A percentile compares a stretch with the other conserved stretches of the same genome.
Conservation (phyloP, 1,140 invertebrate genomes). For the Penaeus japonicus region DNA sequence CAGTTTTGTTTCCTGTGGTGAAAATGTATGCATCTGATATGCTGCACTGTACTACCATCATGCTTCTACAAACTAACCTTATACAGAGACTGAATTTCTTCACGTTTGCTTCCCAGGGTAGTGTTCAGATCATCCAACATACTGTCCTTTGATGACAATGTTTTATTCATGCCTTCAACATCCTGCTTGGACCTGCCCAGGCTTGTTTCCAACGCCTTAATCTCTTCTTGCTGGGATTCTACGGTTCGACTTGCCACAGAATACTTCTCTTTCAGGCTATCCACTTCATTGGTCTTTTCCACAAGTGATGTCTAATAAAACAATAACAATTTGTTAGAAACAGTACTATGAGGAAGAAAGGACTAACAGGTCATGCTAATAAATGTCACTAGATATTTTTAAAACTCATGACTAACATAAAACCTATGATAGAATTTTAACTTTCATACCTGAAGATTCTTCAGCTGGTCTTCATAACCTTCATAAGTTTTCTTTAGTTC, state of each 20-base stretch:
- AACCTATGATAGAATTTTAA: neutral
- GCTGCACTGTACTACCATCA: neutral
- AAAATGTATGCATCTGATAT: neutral
- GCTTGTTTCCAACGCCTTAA: constrained; percentile 61
- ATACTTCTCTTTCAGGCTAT: constrained; percentile 21
- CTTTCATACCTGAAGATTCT: constrained; percentile 39
- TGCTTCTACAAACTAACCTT: constrained; percentile 18
- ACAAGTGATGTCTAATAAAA: constrained; percentile 42
- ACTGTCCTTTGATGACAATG: neutral
- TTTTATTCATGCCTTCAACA: constrained; percentile 13
- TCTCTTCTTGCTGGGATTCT: constrained; percentile 61
- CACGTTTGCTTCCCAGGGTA: constrained; percentile 14
- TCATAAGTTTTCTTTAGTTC: constrained; percentile 56
- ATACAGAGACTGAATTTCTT: constrained; percentile 15
- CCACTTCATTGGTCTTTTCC: constrained; percentile 59
- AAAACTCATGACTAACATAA: neutral
- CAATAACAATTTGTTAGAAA: neutral
- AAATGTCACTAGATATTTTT: neutral
- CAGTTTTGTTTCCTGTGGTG: too few species aligned
- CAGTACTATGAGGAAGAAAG: too few species aligned
- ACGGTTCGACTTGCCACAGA: constrained; percentile 55
- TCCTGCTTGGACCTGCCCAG: constrained; percentile 45
- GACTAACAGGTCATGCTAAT: neutral
- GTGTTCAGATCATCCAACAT: neutral
- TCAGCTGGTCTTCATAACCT: constrained; percentile 51